A percentile compares a stretch with the other conserved stretches of the same genome.
Evolutionary conservation across 1,140 invertebrate species (phyloP).

Genomic region (Drosophila lacteicornis): DNA sequence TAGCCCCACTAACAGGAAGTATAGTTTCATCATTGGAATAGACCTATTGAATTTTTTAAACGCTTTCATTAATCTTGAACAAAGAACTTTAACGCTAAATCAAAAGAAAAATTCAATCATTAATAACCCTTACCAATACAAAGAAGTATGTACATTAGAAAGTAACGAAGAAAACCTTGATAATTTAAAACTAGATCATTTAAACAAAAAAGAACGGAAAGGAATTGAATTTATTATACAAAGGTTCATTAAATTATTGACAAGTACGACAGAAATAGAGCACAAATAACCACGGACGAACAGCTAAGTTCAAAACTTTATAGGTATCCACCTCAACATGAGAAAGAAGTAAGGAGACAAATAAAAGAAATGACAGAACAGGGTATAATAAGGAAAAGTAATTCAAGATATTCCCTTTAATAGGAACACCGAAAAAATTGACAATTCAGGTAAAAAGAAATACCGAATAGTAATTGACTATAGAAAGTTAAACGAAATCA

Average conservation of each 20-base stretch:
- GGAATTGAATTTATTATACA: conserved; percentile 9
- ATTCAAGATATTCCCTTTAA: too few species aligned
- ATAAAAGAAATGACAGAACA: too few species aligned
- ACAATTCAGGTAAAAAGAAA: conserved; percentile 10
- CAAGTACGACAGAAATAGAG: conserved; percentile 13
- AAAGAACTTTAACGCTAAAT: conserved; percentile 9
- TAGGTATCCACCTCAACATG: conserved; percentile 18
- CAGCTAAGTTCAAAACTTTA: conserved; percentile 7
- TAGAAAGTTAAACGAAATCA: conserved; percentile 13
- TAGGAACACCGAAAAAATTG: neutral
- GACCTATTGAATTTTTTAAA: conserved; percentile 2
- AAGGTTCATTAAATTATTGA: neutral
- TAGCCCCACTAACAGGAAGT: conserved; percentile 8
- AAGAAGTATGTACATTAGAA: conserved; percentile 10
- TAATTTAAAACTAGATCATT: conserved; percentile 4
- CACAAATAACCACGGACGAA: conserved; percentile 6
- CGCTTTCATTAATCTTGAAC: neutral
- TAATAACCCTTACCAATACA: conserved; percentile 2
- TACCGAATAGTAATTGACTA: conserved; percentile 22
- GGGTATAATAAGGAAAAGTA: too few species aligned
- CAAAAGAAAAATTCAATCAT: conserved; percentile 12
- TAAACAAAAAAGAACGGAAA: conserved; percentile 10
- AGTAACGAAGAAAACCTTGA: conserved; percentile 6
- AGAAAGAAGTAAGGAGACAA: conserved; percentile 2
- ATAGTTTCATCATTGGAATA: neutral